Conservation (phyloP, 1,140 invertebrate species). For the Caenorhabditis briggsae region DNA sequence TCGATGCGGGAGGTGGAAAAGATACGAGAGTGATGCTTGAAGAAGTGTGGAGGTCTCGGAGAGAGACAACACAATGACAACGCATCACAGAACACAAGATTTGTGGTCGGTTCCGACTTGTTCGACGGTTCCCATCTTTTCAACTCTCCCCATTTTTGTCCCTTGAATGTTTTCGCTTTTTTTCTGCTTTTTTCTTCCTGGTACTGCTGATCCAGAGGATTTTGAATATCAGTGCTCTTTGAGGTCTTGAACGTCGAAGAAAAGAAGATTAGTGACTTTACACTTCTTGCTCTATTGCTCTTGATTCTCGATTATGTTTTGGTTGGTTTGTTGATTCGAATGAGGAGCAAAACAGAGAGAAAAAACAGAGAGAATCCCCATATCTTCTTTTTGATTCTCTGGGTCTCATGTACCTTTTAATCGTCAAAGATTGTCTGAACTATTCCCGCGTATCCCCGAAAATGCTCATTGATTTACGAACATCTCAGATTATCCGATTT, state of each 20-base stretch:
- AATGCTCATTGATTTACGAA: conserved; percentile 15
- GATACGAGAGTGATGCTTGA: background rate
- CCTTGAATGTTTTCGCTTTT: background rate
- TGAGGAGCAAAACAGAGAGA: too few relatives aligned
- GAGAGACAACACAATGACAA: background rate
- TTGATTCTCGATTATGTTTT: conserved; percentile 9
- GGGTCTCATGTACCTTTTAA: background rate
- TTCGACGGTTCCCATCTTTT: background rate
- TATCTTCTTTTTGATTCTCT: too few relatives aligned
- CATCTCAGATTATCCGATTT: conserved; percentile 19
- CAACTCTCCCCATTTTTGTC: background rate
- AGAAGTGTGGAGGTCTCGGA: background rate
- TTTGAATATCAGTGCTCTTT: background rate
- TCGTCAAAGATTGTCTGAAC: conserved; percentile 20
- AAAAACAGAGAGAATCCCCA: too few relatives aligned
- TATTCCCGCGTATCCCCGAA: background rate
- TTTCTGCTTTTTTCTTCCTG: background rate
- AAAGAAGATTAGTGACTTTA: too few relatives aligned
- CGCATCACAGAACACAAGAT: conserved; percentile 50
- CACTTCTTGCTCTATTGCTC: conserved; percentile 7
- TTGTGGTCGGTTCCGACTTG: conserved; percentile 20
- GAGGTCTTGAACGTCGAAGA: background rate
- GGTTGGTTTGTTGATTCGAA: background rate
- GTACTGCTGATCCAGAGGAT: background rate
- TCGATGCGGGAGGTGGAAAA: background rate